Evolutionary conservation across 2,888 invertebrate genomes (phyloP).

Genomic region (Protophormia terraenovae): DNA sequence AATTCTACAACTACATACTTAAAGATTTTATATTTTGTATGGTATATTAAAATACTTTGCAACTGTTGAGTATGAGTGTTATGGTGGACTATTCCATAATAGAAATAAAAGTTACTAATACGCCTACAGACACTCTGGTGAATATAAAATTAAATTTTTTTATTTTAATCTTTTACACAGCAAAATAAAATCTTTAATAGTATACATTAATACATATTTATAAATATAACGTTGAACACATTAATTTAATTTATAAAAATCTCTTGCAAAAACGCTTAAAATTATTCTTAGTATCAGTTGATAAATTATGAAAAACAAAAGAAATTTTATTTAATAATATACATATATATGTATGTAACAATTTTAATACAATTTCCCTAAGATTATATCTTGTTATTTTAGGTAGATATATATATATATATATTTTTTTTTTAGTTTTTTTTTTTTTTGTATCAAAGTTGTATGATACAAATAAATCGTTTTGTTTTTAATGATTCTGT

Average conservation of each 20-base stretch:
- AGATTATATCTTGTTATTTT: no score
- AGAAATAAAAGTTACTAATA: background rate
- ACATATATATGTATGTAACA: no score
- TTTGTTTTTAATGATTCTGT: background rate
- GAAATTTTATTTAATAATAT: background rate
- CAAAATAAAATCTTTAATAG: no score
- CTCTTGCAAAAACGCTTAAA: background rate
- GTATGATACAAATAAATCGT: no score
- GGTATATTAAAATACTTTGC: no score
- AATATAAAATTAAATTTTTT: background rate
- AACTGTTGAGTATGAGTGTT: background rate
- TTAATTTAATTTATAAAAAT: background rate
- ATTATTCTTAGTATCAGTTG: background rate
- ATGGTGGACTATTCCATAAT: background rate
- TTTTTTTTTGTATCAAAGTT: no score
- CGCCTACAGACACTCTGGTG: background rate
- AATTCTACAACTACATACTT: no score
- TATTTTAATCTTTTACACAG: no score
- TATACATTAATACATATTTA: background rate
- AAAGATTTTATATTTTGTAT: no score
- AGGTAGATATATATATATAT: no score
- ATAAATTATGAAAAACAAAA: background rate
- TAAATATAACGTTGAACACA: background rate
- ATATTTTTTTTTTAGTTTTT: no score
- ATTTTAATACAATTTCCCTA: background rate